Evolutionary conservation across 2,113 vertebrate species (phyloP).

Genomic region (Himantopus leucocephalus): DNA sequence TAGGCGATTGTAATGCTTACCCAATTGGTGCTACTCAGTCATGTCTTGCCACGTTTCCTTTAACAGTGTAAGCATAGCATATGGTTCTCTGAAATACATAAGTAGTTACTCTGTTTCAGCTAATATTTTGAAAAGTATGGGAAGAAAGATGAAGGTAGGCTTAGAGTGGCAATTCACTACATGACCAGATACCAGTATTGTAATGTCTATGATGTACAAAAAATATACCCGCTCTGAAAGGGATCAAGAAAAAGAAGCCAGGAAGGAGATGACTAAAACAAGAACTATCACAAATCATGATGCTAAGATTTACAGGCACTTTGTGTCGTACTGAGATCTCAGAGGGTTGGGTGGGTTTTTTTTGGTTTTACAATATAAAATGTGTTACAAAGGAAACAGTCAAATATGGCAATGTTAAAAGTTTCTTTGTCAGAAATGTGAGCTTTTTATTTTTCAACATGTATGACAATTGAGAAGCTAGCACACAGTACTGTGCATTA

Average conservation of each 20-base stretch:
- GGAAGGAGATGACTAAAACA: not conserved
- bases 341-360: not conserved
- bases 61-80: not conserved
- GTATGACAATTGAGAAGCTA: not conserved
- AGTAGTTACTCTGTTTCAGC: not conserved
- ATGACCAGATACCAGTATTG: not conserved
- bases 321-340: not conserved
- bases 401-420: not conserved
- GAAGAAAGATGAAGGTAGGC: not conserved
- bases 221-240: not conserved
- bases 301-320: not conserved
- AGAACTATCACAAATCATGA: not conserved
- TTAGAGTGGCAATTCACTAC: not conserved
- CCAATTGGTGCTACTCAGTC: not conserved
- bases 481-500: not conserved
- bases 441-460: not conserved
- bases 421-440: not conserved
- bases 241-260: not conserved
- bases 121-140: not conserved
- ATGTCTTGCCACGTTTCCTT: not conserved
- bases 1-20: not conserved
- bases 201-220: not conserved
- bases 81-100: not conserved
- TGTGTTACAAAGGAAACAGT: not conserved
- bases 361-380: not conserved